Conservation (phyloP, 2,888 invertebrate species). For the Cephus sareptanus region DNA sequence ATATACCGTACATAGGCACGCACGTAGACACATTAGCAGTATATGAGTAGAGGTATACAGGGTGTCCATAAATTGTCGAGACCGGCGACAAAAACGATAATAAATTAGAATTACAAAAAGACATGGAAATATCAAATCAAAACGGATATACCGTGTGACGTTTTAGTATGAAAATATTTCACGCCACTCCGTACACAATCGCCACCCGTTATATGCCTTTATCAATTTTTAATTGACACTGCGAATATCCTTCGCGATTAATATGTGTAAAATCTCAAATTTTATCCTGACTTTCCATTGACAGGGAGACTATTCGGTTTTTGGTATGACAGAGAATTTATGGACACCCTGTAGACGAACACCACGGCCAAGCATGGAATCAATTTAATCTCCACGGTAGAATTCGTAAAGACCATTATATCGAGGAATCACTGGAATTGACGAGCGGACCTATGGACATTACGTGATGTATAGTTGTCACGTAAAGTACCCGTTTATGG, state of each 20-base stretch:
- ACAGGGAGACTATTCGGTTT: background rate
- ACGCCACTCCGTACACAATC: background rate
- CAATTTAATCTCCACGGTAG: background rate
- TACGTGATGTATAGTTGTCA: background rate
- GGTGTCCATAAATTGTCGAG: background rate
- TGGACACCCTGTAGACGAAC: background rate
- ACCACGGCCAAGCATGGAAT: background rate
- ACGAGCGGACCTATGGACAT: background rate
- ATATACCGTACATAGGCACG: background rate
- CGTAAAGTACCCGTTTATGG: background rate
- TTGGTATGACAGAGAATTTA: background rate
- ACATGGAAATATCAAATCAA: background rate
- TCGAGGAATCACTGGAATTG: background rate
- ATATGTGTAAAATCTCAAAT: background rate
- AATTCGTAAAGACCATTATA: constrained; percentile 1
- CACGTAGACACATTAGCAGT: background rate
- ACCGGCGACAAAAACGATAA: background rate
- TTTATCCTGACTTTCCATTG: background rate
- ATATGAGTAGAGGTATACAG: background rate
- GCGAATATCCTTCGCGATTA: background rate
- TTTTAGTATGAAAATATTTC: background rate
- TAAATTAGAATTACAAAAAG: background rate
- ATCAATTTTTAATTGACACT: background rate
- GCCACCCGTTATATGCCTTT: background rate
- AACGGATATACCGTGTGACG: background rate